These are phyloP conservation scores for Pyrocoelia pectoralis DNA, from an alignment of 2,888 invertebrate species.

Conservation along the genomic window DNA sequence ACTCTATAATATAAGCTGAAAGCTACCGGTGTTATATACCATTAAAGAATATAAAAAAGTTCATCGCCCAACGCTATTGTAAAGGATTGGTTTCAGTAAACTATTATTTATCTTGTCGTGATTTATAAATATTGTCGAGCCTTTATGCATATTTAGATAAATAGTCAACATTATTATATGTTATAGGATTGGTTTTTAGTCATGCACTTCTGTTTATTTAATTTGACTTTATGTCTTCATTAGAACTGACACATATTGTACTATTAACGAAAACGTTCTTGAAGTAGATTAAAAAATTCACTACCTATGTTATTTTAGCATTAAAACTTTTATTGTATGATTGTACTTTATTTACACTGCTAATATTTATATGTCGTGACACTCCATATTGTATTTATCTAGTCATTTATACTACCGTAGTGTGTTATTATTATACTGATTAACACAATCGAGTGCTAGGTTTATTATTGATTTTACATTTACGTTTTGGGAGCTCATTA, in stretches of 20 bases:
- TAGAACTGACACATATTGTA: neutral
- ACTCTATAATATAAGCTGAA: neutral
- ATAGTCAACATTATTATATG: neutral
- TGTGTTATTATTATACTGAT: conserved; percentile 5
- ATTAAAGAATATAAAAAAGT: neutral
- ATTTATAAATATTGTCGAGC: neutral
- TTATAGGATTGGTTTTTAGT: neutral
- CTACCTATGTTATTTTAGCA: neutral
- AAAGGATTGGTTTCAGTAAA: conserved; percentile 1
- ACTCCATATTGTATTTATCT: neutral
- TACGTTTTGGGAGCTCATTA: neutral
- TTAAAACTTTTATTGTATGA: conserved; percentile 3
- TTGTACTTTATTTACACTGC: neutral
- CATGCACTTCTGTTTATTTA: neutral
- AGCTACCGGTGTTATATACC: neutral
- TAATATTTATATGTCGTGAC: conserved; percentile 9
- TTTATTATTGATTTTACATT: conserved; percentile 6
- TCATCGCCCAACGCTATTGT: neutral
- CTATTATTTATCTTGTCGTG: conserved; percentile 1
- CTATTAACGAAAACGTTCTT: neutral
- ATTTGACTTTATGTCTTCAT: neutral
- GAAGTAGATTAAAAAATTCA: neutral
- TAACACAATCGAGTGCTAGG: conserved; percentile 7
- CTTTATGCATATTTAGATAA: neutral
- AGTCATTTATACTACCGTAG: neutral